Percentiles rank a stretch among this genome's conserved stretches.
These are phyloP conservation scores for Macroramphosus scolopax DNA, from an alignment of 2,797 vertebrate species.

Conservation along the genomic window DNA sequence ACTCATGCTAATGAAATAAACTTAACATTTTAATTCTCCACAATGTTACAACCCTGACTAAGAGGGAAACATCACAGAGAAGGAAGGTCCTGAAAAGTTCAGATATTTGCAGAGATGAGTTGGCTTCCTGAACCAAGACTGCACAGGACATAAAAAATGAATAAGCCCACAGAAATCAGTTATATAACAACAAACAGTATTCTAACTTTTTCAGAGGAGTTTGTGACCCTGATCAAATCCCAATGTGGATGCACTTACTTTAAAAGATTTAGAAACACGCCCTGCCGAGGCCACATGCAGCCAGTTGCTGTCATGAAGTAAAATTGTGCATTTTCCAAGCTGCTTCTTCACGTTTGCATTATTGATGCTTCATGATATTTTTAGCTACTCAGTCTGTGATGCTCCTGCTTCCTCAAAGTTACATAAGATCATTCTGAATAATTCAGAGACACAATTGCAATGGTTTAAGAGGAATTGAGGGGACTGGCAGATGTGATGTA, in stretches of 20 bases:
- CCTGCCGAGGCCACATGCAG: constrained; percentile 7
- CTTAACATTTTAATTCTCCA: not conserved
- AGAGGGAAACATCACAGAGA: not conserved
- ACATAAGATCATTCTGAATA: constrained; percentile 59
- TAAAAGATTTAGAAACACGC: not conserved
- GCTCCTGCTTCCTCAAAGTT: constrained; percentile 38
- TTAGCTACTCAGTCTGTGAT: constrained; percentile 40
- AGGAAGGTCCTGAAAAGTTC: not conserved
- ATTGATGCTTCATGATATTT: constrained; percentile 68
- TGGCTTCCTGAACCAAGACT: not conserved
- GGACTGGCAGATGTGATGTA: constrained; percentile 19
- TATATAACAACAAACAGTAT: constrained; percentile 4
- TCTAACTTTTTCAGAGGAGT: not conserved
- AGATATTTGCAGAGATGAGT: not conserved
- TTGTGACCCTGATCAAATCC: constrained; percentile 5
- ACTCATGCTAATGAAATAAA: not conserved
- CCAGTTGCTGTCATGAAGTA: constrained; percentile 37
- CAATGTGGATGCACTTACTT: not conserved
- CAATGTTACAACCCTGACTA: not conserved
- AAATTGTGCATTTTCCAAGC: constrained; percentile 37
- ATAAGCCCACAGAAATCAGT: not conserved
- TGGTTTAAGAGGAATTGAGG: not conserved
- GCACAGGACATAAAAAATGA: not conserved
- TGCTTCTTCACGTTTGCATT: constrained; percentile 53
- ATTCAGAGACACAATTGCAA: constrained; percentile 30